These are phyloP conservation scores for Eclectus roratus DNA, from an alignment of 2,113 vertebrate genomes.

Conservation along the genomic window DNA sequence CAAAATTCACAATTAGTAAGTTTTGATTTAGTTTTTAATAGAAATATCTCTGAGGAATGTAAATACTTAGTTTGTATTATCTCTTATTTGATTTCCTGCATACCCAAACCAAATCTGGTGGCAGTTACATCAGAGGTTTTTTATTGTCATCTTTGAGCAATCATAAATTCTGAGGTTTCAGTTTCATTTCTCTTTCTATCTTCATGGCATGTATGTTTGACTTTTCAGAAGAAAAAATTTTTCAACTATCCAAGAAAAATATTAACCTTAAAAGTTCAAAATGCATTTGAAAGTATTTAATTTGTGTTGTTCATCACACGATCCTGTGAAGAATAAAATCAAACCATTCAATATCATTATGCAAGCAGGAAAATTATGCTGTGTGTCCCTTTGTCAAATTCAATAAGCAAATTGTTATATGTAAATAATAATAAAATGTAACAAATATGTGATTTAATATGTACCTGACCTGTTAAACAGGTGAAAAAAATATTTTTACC, in stretches of 20 bases:
- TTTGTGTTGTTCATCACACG: neutral
- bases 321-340: neutral
- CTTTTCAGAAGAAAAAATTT: neutral
- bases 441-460: neutral
- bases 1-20: neutral
- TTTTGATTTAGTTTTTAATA: neutral
- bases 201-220: neutral
- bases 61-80: neutral
- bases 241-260: neutral
- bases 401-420: neutral
- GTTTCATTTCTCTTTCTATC: neutral
- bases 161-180: neutral
- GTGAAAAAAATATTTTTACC: neutral
- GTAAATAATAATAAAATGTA: neutral
- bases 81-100: neutral
- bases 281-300: neutral
- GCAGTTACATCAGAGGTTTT: neutral
- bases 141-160: neutral
- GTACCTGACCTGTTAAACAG: neutral
- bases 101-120: neutral
- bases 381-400: neutral
- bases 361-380: neutral
- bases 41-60: neutral
- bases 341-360: neutral
- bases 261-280: neutral